phyloP scores from a whole-genome alignment of 2,888 invertebrate genomes.

The Catonia carolina region DNA sequence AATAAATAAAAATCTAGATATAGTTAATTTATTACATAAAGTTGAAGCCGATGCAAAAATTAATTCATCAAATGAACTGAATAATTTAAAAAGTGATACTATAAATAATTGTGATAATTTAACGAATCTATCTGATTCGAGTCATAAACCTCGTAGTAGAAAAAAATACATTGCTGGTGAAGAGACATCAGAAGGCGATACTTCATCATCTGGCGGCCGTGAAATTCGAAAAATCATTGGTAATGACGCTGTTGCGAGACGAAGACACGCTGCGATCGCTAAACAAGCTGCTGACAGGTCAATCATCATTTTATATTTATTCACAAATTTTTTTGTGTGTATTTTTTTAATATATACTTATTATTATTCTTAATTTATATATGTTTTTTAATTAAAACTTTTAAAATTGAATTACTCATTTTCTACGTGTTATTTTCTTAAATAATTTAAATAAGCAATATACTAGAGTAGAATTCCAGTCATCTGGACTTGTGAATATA shows the following conservation, averaged over 20 bases:
- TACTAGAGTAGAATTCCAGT: no score
- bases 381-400: no score
- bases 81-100: constrained; percentile 1
- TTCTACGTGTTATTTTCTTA: no score
- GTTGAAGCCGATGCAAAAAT: constrained; percentile 22
- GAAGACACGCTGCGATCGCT: constrained; percentile 44
- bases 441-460: no score
- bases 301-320: neutral
- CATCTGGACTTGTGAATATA: no score
- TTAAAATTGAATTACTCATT: no score
- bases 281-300: constrained; percentile 39
- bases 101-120: constrained; percentile 19
- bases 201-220: constrained; percentile 53
- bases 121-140: constrained; percentile 19
- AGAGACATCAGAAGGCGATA: constrained; percentile 50
- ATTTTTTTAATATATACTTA: neutral
- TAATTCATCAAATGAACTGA: constrained; percentile 12
- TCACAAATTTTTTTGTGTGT: constrained; percentile 4
- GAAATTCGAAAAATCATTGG: constrained; percentile 55
- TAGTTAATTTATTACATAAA: constrained; percentile 21
- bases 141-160: constrained; percentile 1
- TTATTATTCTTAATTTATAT: no score
- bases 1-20: constrained; percentile 17
- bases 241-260: constrained; percentile 43
- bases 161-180: neutral